Evolutionary conservation across 2,113 vertebrate species (phyloP), one percentile per base, ranked within the genome.

Genomic region (Urocitellus parryii): DNA sequence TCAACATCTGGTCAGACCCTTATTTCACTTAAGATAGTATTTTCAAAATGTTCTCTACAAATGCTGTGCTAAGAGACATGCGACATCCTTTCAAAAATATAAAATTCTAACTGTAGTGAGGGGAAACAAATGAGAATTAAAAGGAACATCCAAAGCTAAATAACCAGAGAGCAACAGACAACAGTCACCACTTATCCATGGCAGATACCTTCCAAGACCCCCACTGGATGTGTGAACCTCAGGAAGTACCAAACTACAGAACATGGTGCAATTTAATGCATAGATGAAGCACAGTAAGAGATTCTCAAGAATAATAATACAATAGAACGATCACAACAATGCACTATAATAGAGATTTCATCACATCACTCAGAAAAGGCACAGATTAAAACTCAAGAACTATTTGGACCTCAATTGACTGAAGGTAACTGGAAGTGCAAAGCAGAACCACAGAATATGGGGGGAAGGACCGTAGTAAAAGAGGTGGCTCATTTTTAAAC

Each of bases 11-110:
- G 5, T 88, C 32, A 72, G 37, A 63, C 5, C 5, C 13, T 68
- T 29, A 22, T 79, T 79, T 68, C 73, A 72, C 9, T 53, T 58
- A 34, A 73, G 76, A 88, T 14, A 63, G 27, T 63, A 34, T 29
- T 65, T 79, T 27, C 72, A 72, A 42, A 58, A 67, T 11, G 7
- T 13, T 51, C 37, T 63, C 12, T 42, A 83, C 6, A 42, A 76
- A 24, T 25, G 27, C n/a, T 73, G 2, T 67, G 14, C 74, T 76
- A n/a, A 93, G 13, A 86, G 56, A 45, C 27, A 48, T 0, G n/a
- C 34, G 10, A 48, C 95, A 56, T 17, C 13, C 9, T 89, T 77
- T 88, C 45, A 89, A 91, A 81, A 86, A 18, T 67, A 72, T 12
- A 80, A 86, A 91, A 61, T 61, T 72, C 53, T 65, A 65, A 34